Conservation (phyloP, 2,797 vertebrate genomes). For the Rhinichthys osculus region DNA sequence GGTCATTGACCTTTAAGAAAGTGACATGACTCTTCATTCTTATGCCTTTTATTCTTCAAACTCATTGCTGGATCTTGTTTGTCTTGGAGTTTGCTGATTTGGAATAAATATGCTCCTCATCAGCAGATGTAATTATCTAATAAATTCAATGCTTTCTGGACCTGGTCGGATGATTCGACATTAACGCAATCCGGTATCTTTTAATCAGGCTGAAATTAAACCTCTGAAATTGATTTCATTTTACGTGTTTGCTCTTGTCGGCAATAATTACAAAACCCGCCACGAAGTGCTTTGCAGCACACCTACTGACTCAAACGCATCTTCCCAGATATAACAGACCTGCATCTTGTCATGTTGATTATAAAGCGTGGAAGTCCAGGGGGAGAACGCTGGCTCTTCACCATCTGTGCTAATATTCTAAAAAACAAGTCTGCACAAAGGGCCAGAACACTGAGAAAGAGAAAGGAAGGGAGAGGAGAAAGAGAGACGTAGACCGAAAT, state of each 20-base stretch:
- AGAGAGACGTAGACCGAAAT: constrained; percentile 62
- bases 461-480: background rate
- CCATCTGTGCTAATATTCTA: constrained; percentile 79
- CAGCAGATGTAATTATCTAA: constrained; percentile 68
- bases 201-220: constrained; percentile 77
- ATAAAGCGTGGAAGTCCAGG: constrained; percentile 76
- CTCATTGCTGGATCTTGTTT: constrained; percentile 39
- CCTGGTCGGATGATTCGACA: constrained; percentile 49
- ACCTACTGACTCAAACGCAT: constrained; percentile 76
- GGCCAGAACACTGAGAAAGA: constrained; percentile 39
- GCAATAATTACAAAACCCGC: constrained; percentile 81
- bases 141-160: constrained; percentile 67
- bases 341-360: constrained; percentile 79
- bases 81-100: constrained; percentile 32
- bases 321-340: constrained; percentile 74
- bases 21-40: constrained; percentile 20
- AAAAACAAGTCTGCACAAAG: constrained; percentile 72
- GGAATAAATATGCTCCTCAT: constrained; percentile 59
- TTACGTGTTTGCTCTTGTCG: constrained; percentile 83
- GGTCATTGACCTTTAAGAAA: background rate
- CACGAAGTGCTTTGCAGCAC: constrained; percentile 75
- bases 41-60: constrained; percentile 50
- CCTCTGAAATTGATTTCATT: constrained; percentile 82
- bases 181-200: constrained; percentile 68
- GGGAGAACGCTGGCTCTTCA: constrained; percentile 77